Conservation (phyloP, 2,113 vertebrate genomes). For the Puma concolor region DNA sequence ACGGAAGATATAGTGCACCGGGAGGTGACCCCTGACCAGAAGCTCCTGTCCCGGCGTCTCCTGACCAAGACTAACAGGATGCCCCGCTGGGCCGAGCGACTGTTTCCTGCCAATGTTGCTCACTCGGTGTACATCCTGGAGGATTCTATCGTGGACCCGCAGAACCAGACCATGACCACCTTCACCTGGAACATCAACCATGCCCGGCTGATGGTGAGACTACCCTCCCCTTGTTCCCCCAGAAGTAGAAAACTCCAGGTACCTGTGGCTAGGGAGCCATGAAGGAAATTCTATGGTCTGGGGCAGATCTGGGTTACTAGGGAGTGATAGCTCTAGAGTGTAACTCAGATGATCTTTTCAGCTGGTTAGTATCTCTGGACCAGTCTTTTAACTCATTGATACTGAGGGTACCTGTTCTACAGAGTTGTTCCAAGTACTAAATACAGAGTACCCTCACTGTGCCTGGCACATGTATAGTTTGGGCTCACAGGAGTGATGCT, state of each 20-base stretch:
- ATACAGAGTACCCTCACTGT: neutral
- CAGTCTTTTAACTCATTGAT: neutral
- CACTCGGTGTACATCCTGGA: slow-evolving; percentile 97
- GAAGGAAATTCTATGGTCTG: neutral
- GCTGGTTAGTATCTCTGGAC: neutral
- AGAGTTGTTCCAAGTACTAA: neutral
- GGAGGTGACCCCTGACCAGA: slow-evolving; percentile 95
- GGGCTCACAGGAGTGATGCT: neutral
- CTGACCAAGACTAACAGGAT: slow-evolving; percentile 97
- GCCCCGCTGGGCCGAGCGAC: slow-evolving; percentile 96
- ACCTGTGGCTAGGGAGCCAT: neutral
- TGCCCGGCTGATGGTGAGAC: slow-evolving; percentile 93
- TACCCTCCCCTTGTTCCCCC: neutral
- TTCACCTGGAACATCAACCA: slow-evolving; percentile 99
- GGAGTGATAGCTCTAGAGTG: neutral
- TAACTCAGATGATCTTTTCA: neutral
- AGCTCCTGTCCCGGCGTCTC: slow-evolving; percentile 96
- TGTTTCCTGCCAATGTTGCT: slow-evolving; percentile 94
- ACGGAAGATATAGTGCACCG: slow-evolving; percentile 97
- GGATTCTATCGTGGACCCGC: slow-evolving; percentile 97
- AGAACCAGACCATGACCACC: slow-evolving; percentile 95
- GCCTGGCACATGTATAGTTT: neutral
- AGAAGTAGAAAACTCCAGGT: neutral
- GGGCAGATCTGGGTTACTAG: neutral
- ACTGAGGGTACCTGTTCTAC: neutral